Conservation (phyloP, 2,888 invertebrate genomes). For the Galeopsomyia nigrocyanea region DNA sequence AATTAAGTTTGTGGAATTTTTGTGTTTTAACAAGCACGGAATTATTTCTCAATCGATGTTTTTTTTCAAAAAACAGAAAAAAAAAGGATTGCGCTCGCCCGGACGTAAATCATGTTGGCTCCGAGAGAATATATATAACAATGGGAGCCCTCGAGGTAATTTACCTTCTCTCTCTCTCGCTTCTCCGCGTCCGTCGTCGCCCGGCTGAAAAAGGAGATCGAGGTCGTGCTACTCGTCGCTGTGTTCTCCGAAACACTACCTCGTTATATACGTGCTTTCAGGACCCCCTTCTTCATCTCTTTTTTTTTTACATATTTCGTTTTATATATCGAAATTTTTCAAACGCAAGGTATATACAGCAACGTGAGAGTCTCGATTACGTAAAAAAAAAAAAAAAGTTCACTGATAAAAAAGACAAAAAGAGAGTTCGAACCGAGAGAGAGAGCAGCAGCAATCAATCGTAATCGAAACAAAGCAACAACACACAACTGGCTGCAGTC, state of each 20-base stretch:
- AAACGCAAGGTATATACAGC: neutral
- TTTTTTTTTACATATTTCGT: neutral
- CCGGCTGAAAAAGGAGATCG: slow-evolving; percentile 35
- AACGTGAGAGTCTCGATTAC: neutral
- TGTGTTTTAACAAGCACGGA: too few species aligned
- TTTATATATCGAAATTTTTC: neutral
- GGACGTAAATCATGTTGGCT: slow-evolving; percentile 42
- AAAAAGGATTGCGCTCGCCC: slow-evolving; percentile 22
- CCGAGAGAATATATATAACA: slow-evolving; percentile 19
- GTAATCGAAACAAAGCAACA: neutral
- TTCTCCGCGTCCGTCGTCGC: too few species aligned
- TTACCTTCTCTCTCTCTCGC: slow-evolving; percentile 13
- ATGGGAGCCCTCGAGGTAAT: slow-evolving; percentile 30
- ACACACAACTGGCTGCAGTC: neutral
- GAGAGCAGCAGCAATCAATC: neutral
- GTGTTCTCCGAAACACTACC: slow-evolving; percentile 20
- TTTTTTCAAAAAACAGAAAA: neutral
- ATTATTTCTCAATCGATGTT: too few species aligned
- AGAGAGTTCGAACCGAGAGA: too few species aligned
- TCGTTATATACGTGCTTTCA: neutral
- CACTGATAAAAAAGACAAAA: too few species aligned
- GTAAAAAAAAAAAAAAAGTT: neutral
- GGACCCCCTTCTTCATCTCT: neutral
- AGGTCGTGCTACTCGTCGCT: slow-evolving; percentile 24
- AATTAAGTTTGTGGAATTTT: too few species aligned